These are phyloP conservation scores for Macrosteles quadrilineatus DNA, from an alignment of 1,140 invertebrate species.

Conservation along the genomic window DNA sequence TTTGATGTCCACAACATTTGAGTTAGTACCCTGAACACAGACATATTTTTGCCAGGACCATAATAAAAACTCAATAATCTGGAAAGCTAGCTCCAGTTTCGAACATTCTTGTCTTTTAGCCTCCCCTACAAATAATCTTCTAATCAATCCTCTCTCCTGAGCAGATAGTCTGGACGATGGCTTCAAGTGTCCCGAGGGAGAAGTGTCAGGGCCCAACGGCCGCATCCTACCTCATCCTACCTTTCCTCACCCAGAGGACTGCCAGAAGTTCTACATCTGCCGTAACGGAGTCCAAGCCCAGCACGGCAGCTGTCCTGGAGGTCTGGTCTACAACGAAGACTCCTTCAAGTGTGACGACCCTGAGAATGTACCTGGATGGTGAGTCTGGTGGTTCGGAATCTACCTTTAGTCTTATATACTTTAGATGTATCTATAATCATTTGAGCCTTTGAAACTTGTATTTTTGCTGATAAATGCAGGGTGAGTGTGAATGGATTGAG, in stretches of 20 bases:
- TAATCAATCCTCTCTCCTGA: conserved; percentile 20
- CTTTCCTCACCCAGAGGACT: conserved; percentile 79
- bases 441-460: too few species aligned
- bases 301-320: conserved; percentile 71
- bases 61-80: too few species aligned
- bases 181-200: conserved; percentile 74
- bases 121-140: too few species aligned
- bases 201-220: conserved; percentile 67
- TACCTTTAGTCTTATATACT: too few species aligned
- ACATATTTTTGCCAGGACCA: too few species aligned
- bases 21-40: too few species aligned
- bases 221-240: conserved; percentile 74
- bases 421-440: too few species aligned
- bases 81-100: too few species aligned
- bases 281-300: conserved; percentile 74
- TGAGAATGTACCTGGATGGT: conserved; percentile 81
- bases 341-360: conserved; percentile 80
- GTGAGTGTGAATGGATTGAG: too few species aligned
- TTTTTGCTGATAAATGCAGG: too few species aligned
- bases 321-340: conserved; percentile 80
- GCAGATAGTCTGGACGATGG: conserved; percentile 69
- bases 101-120: too few species aligned
- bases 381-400: conserved; percentile 51
- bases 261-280: conserved; percentile 84
- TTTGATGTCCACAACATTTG: too few species aligned